A percentile compares a stretch with the other conserved stretches of the same genome.
phyloP scores from a whole-genome alignment of 2,888 invertebrate species.

The Eulithis prunata region DNA sequence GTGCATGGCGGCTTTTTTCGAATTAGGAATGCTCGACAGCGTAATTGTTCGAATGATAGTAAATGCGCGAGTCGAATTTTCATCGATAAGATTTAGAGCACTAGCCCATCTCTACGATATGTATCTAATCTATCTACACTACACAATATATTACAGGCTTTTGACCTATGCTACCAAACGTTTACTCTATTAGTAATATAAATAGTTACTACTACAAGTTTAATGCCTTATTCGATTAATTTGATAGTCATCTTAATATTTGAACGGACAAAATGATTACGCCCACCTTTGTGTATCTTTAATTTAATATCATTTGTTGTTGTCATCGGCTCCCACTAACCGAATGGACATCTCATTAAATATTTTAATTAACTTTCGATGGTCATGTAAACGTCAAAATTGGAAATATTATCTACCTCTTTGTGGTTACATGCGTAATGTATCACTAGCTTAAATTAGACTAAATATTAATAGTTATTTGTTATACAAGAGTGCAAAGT shows the following conservation, averaged over 20 bases:
- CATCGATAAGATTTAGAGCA: not conserved
- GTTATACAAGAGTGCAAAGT: no score
- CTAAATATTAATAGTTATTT: no score
- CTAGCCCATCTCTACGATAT: not conserved
- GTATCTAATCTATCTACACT: not conserved
- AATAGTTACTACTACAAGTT: not conserved
- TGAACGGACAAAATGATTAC: constrained; percentile 54
- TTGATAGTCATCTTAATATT: constrained; percentile 50
- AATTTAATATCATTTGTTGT: constrained; percentile 79
- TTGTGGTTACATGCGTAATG: constrained; percentile 50
- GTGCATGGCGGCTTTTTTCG: constrained; percentile 52
- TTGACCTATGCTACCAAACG: no score
- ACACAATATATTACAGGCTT: no score
- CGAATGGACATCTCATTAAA: constrained; percentile 74
- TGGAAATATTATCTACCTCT: constrained; percentile 61
- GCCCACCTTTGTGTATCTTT: constrained; percentile 72
- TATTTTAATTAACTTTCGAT: constrained; percentile 81
- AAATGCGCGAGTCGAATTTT: constrained; percentile 25
- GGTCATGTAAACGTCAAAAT: constrained; percentile 69
- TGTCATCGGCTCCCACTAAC: constrained; percentile 74
- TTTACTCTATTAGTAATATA: not conserved
- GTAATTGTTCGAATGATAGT: constrained; percentile 40
- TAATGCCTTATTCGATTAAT: constrained; percentile 11
- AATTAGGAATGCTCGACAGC: constrained; percentile 56
- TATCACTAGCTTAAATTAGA: no score